Base-by-base conservation (phyloP, 2,797 vertebrate species). In the Tapirus indicus region DNA sequence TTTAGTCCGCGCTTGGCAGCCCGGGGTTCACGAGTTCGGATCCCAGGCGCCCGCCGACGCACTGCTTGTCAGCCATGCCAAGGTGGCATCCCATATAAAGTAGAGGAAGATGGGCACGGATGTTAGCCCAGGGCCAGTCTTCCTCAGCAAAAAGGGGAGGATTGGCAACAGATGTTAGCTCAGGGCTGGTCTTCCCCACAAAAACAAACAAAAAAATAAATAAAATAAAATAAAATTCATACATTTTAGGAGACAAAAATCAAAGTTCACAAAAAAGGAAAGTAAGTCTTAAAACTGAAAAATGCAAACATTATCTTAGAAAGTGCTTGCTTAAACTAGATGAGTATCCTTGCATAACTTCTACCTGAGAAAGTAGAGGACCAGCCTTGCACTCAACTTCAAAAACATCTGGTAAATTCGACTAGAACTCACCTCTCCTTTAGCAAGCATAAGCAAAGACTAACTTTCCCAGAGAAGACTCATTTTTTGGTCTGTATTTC, bases 191-290 rank as follows among this genome's bases (percentile, higher is more conserved):
- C n/a, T n/a, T n/a, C n/a, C n/a, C n/a, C n/a, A n/a, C n/a, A n/a
- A n/a, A n/a, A n/a, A n/a, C n/a, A n/a, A n/a, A n/a, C n/a, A n/a
- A n/a, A n/a, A n/a, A n/a, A n/a, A n/a, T n/a, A n/a, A n/a, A n/a
- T n/a, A n/a, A n/a, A n/a, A n/a, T n/a, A n/a, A n/a, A n/a, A n/a
- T n/a, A 94, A 82, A 77, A 86, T 32, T 20, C 10, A 58, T 64
- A 52, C 71, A 88, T 84, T 91, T 88, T 95, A 83, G 35, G 21
- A 72, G 13, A 56, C 72, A 72, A 94, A n/a, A 56, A 20, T 9
- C 54, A 9, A 92, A 95, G 25, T 66, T 95, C 47, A 89, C 35
- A 86, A 68, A 69, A 88, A 79, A 82, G 10, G 11, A 13, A 91
- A 62, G 2, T 8, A 85, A 92, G n/a, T 85, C 91, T 88, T 66